Evolutionary conservation across 1,140 invertebrate genomes (phyloP), one percentile per base, ranked within the genome.

Genomic region (Ostrea denselamellosa): DNA sequence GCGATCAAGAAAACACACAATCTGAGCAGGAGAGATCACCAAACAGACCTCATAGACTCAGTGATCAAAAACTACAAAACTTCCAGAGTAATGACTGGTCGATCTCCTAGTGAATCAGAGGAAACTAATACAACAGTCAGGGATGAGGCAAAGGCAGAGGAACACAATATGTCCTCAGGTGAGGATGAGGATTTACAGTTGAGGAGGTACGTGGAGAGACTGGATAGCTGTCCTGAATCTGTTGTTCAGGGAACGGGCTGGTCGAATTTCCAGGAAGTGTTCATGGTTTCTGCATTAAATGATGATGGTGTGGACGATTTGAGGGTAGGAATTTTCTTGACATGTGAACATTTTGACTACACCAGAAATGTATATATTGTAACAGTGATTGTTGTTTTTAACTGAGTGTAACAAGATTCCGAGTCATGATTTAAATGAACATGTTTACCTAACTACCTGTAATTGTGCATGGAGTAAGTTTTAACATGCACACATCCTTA

Each of bases 241-340:
- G 68, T 25, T 34, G 28, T 77, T 12, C 9, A 77, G 22, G 86
- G 81, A 58, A 86, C 68, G 17, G 96, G 96, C 7, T 98, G 97
- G 96, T 96, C 96, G 71, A 93, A 97, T 89, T 99, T 99, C 92
- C 95, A 96, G 17, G 96, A 97, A 92, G 96, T 99, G 28, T 99
- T 99, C 93, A 97, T 99, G 95, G 95, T 98, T 12, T 99, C 98
- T 28, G 97, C 98, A 0, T 93, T 98, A 54, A 96, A 96, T 83
- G 96, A 96, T 77, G 96, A 96, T 95, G 98, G 98, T n/a, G 93
- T 98, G 56, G 95, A 96, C 34, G 96, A 97, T 91, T 94, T 98
- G 25, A 96, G 96, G 94, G 97, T 97, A 95, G 95, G 91, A 3
- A 77, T 62, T 85, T 44, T 52, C 44, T 22, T 19, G 17, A n/a